Conservation (phyloP, 2,888 invertebrate genomes). For the Hemaris fuciformis region DNA sequence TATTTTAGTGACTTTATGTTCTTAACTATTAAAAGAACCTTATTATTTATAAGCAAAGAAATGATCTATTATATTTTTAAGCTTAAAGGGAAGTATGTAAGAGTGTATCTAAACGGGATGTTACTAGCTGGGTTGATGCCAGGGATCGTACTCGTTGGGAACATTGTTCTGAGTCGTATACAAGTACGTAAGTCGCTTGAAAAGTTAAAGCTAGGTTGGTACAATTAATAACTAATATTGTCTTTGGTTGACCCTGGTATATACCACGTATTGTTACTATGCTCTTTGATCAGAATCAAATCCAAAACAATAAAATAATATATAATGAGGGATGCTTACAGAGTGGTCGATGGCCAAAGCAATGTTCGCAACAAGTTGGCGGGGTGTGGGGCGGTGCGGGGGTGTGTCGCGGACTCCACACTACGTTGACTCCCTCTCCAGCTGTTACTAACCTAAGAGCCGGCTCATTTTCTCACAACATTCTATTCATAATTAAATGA, state of each 20-base stretch:
- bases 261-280: background rate
- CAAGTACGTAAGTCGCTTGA: background rate
- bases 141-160: background rate
- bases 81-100: background rate
- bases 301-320: background rate
- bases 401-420: no score
- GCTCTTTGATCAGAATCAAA: background rate
- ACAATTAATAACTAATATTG: conserved; percentile 7
- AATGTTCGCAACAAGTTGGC: conserved; percentile 16
- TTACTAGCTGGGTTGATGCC: conserved; percentile 18
- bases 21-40: conserved; percentile 2
- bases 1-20: conserved; percentile 10
- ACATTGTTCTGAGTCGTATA: conserved; percentile 13
- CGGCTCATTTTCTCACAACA: conserved; percentile 42
- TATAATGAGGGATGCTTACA: background rate
- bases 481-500: background rate
- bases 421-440: conserved; percentile 70
- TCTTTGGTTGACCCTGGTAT: background rate
- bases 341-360: background rate
- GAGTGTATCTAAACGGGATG: background rate
- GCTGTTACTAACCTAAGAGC: conserved; percentile 51
- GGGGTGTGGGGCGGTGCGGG: conserved; percentile 32
- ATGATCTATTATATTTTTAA: background rate
- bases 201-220: background rate
- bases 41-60: conserved; percentile 5